Percentiles rank a stretch among this genome's conserved stretches.
Conservation (phyloP, 2,797 vertebrate species). For the Melanotaenia boesemani region DNA sequence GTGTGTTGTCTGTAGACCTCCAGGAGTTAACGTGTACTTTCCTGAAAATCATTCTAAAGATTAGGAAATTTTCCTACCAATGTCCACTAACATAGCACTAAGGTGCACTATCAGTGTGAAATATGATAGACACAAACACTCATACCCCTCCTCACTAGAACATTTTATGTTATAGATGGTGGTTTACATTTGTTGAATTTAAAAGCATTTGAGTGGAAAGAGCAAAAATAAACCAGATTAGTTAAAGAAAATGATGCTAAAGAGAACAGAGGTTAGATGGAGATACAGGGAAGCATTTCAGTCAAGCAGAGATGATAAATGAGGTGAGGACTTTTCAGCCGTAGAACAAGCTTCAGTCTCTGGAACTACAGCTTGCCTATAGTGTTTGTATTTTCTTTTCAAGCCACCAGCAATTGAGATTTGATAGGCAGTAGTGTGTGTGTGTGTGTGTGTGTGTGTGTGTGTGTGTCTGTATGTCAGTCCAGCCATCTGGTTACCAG, state of each 20-base stretch:
- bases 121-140: too few species aligned
- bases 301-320: constrained; percentile 25
- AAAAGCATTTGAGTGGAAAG: background rate
- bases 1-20: too few species aligned
- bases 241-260: constrained; percentile 6
- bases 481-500: constrained; percentile 92
- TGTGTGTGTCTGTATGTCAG: constrained; percentile 40
- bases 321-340: background rate
- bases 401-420: constrained; percentile 44
- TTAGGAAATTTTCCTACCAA: too few species aligned
- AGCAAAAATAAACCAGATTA: background rate
- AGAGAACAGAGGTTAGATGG: constrained; percentile 5
- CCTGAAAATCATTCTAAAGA: too few species aligned
- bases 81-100: too few species aligned
- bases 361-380: background rate
- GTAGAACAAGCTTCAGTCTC: background rate
- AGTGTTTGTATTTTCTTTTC: constrained; percentile 38
- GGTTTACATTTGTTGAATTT: background rate
- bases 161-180: too few species aligned
- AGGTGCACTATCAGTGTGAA: too few species aligned
- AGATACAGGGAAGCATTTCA: constrained; percentile 12
- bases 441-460: constrained; percentile 35
- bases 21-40: too few species aligned
- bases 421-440: constrained; percentile 35
- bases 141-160: too few species aligned